phyloP scores from a whole-genome alignment of 2,888 invertebrate species.

The Tetanocera ferruginea region DNA sequence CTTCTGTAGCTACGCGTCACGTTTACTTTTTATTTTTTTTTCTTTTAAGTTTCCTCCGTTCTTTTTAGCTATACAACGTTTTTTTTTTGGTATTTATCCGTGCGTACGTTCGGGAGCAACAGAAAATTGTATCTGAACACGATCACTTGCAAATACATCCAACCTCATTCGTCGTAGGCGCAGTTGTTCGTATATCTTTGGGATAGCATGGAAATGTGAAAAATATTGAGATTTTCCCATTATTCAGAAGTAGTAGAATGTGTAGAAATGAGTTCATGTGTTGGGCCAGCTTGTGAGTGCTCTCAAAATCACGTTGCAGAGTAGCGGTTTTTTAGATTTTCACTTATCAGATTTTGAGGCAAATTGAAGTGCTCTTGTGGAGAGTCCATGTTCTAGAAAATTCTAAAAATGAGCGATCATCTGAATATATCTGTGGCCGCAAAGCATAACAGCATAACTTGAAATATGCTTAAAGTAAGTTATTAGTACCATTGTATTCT shows the following conservation, averaged over 20 bases:
- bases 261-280: constrained; percentile 15
- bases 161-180: not conserved
- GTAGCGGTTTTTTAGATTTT: not conserved
- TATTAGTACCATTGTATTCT: too few relatives aligned
- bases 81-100: constrained; percentile 41
- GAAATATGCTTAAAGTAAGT: too few relatives aligned
- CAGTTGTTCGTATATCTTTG: not conserved
- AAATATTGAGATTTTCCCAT: constrained; percentile 20
- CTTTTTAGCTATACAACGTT: not conserved
- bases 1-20: not conserved
- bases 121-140: constrained; percentile 57
- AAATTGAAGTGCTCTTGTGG: not conserved
- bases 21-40: constrained; percentile 40
- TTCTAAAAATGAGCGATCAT: not conserved
- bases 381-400: not conserved
- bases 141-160: constrained; percentile 3
- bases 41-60: not conserved
- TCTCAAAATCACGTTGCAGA: constrained; percentile 3
- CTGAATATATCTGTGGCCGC: too few relatives aligned
- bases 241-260: not conserved
- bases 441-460: too few relatives aligned
- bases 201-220: constrained; percentile 38
- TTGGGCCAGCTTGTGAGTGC: constrained; percentile 1
- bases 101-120: constrained; percentile 54
- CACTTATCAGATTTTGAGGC: not conserved